These are phyloP conservation scores for Drosophila mulleri DNA, from an alignment of 2,888 invertebrate genomes.

Conservation along the genomic window DNA sequence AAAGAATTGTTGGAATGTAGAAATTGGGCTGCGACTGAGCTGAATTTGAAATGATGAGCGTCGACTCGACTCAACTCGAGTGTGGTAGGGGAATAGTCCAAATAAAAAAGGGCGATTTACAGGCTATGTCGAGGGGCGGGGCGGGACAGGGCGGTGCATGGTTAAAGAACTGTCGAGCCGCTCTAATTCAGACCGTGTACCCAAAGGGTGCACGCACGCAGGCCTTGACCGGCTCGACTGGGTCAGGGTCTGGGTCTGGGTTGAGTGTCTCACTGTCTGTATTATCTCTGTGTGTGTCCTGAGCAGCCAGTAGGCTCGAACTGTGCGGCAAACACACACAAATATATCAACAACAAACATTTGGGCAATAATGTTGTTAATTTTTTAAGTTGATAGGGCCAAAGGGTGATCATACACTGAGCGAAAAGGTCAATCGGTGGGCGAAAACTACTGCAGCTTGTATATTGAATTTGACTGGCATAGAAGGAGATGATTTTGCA, in stretches of 20 bases:
- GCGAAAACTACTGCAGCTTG: neutral
- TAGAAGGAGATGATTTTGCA: too few species aligned
- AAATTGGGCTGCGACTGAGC: slow-evolving; percentile 77
- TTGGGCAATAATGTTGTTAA: slow-evolving; percentile 77
- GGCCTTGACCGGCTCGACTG: slow-evolving; percentile 54
- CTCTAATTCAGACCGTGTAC: slow-evolving; percentile 48
- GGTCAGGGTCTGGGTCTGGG: slow-evolving; percentile 6
- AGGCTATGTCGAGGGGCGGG: neutral
- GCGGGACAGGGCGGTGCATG: neutral
- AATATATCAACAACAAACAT: slow-evolving; percentile 68
- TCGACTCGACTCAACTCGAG: neutral
- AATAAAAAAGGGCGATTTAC: slow-evolving; percentile 1
- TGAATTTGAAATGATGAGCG: slow-evolving; percentile 74
- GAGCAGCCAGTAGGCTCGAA: slow-evolving; percentile 37
- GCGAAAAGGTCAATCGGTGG: slow-evolving; percentile 2
- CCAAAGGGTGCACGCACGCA: slow-evolving; percentile 58
- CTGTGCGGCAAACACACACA: slow-evolving; percentile 45
- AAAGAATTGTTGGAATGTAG: slow-evolving; percentile 78
- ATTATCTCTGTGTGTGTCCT: slow-evolving; percentile 12
- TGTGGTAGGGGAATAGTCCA: neutral
- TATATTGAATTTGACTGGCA: neutral
- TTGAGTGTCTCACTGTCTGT: neutral
- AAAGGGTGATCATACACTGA: slow-evolving; percentile 43
- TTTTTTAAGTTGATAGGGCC: slow-evolving; percentile 75
- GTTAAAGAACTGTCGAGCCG: slow-evolving; percentile 33